These are phyloP conservation scores for Hypercompe scribonia DNA, from an alignment of 2,888 invertebrate genomes.

Conservation along the genomic window DNA sequence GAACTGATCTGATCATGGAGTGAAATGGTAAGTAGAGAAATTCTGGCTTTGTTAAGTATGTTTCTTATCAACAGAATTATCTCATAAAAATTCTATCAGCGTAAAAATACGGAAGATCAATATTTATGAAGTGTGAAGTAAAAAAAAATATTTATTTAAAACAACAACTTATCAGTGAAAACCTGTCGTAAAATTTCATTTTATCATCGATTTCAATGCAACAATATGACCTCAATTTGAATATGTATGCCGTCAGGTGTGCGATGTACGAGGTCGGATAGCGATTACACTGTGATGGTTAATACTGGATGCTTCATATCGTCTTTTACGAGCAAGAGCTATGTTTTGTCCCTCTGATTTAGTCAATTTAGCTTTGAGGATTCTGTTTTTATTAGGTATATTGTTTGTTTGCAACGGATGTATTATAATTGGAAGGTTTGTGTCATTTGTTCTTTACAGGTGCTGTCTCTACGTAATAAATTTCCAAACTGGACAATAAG, in stretches of 20 bases:
- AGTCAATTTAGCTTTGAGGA: conserved; percentile 38
- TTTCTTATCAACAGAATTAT: neutral
- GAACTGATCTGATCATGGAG: no score
- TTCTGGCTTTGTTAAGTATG: no score
- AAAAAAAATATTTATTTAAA: neutral
- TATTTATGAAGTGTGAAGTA: neutral
- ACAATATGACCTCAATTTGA: conserved; percentile 58
- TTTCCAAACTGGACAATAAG: neutral
- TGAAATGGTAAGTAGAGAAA: no score
- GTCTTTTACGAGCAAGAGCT: conserved; percentile 49
- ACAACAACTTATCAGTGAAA: neutral
- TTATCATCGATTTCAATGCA: conserved; percentile 43
- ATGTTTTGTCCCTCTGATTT: conserved; percentile 39
- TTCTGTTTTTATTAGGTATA: conserved; percentile 44
- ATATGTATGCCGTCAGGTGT: conserved; percentile 58
- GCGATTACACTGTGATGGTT: conserved; percentile 53
- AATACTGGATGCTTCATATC: conserved; percentile 54
- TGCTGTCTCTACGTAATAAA: neutral
- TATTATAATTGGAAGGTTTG: conserved; percentile 8
- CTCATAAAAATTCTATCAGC: no score
- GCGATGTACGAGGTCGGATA: conserved; percentile 50
- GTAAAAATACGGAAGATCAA: neutral
- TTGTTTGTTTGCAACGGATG: conserved; percentile 19
- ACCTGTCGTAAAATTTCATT: conserved; percentile 3
- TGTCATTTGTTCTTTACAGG: neutral